Base-by-base conservation (phyloP, 2,888 invertebrate genomes). In the Synergus laeviventris region DNA sequence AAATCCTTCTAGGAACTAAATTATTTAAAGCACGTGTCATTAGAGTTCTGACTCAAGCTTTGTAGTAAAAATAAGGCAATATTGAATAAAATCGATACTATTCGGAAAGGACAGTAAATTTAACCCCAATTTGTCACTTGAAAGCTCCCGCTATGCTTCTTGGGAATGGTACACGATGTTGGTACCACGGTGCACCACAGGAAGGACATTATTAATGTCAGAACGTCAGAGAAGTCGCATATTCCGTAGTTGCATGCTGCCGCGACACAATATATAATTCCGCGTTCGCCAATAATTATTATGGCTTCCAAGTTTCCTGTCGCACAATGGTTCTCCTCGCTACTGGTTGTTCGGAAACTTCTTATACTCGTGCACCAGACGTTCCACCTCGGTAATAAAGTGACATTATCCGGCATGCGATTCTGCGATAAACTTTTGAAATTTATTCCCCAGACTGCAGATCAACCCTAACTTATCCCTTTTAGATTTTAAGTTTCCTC, bases 221-320 rank as follows among this genome's bases (percentile, higher is more conserved):
- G 82, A 76, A 85, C 86, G 87, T 85, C 85, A 83, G 84, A 85
- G 85, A 82, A 84, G 86, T 82, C 84, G 86, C 86, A 85, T 86
- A 86, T 83, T 84, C 82, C 78, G 74, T 77, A 79, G 81, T 85
- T 81, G 85, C 85, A 84, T 84, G 85, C 82, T 76, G 79, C 83
- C 76, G 79, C 85, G 84, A 87, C 86, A 85, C 89, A 88, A 90
- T 90, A 89, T 89, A 88, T 89, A 90, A 90, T 90, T 89, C 89
- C 86, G 83, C 83, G 87, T 86, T 88, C 86, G 82, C 89, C 89
- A 87, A 90, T 90, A 90, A 90, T 90, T 90, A 89, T 90, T 89
- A 86, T 88, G 88, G 87, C 85, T 87, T 85, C 85, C 86, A 86
- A 86, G 85, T 87, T 87, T 84, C 84, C 84, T 83, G 85, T 81